phyloP scores from a whole-genome alignment of 1,140 invertebrate genomes.

The Teleogryllus occipitalis region DNA sequence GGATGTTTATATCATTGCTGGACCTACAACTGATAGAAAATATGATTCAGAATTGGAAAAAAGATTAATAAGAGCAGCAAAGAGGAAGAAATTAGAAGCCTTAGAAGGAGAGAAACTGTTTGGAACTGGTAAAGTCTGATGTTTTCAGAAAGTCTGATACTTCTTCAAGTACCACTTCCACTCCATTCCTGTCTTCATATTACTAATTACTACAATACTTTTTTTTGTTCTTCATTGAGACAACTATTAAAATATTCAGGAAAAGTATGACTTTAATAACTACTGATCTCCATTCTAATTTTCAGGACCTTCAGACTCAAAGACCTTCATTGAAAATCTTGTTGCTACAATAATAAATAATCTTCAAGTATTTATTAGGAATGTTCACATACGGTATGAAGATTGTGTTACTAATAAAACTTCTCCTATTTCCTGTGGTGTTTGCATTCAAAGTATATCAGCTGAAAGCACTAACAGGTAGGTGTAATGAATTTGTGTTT shows the following conservation, averaged over 20 bases:
- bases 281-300: slow-evolving; percentile 16
- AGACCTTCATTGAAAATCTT: slow-evolving; percentile 58
- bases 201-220: too few relatives aligned
- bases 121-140: slow-evolving; percentile 33
- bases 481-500: slow-evolving; percentile 22
- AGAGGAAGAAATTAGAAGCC: slow-evolving; percentile 51
- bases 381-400: slow-evolving; percentile 77
- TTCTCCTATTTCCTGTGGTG: slow-evolving; percentile 59
- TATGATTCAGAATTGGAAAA: slow-evolving; percentile 70
- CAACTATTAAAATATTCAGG: too few relatives aligned
- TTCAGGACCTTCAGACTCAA: slow-evolving; percentile 32
- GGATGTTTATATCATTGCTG: slow-evolving; percentile 66
- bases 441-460: slow-evolving; percentile 70
- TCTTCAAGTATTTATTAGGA: slow-evolving; percentile 68
- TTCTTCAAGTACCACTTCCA: too few relatives aligned
- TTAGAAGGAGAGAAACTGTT: slow-evolving; percentile 39
- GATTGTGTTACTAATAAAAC: slow-evolving; percentile 58
- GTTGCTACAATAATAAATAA: slow-evolving; percentile 69
- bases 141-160: too few relatives aligned
- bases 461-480: slow-evolving; percentile 74
- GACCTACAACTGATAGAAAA: slow-evolving; percentile 56
- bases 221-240: too few relatives aligned
- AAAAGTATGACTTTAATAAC: too few relatives aligned
- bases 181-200: too few relatives aligned
- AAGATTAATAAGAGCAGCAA: slow-evolving; percentile 59